Conservation (phyloP, 2,113 vertebrate genomes). For the Lonchura striata region DNA sequence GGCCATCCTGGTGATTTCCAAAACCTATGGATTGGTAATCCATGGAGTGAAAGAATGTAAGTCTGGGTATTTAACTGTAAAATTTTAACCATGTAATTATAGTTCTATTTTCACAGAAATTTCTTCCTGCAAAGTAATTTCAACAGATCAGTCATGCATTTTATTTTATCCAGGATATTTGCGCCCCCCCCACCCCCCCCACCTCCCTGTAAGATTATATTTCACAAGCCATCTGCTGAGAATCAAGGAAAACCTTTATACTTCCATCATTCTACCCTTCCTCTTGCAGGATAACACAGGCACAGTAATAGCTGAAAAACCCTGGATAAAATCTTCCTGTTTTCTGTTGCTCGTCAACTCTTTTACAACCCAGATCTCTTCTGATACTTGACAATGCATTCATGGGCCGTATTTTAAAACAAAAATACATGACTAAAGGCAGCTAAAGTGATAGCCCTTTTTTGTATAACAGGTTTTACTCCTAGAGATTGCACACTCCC, state of each 20-base stretch:
- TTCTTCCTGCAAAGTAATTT: not conserved
- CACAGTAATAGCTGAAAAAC: not conserved
- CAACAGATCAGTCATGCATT: not conserved
- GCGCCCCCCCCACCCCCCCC: not conserved
- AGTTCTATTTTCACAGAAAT: not conserved
- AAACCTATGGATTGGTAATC: not conserved
- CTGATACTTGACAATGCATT: not conserved
- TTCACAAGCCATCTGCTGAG: slow-evolving; percentile 27
- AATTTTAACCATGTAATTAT: not conserved
- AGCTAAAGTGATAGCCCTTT: not conserved
- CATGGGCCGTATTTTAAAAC: not conserved
- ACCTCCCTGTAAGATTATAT: not conserved
- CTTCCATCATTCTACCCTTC: not conserved
- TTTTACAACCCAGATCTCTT: not conserved
- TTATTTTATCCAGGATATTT: not conserved
- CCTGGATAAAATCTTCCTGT: not conserved
- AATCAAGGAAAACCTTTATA: not conserved
- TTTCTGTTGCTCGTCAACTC: not conserved
- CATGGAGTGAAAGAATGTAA: not conserved
- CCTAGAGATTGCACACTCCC: not conserved
- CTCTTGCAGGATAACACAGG: not conserved
- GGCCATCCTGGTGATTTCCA: not conserved
- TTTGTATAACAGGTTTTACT: not conserved
- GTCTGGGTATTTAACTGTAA: not conserved
- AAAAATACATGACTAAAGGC: not conserved